Conservation (phyloP, 2,888 invertebrate species). For the Philereme transversata region DNA sequence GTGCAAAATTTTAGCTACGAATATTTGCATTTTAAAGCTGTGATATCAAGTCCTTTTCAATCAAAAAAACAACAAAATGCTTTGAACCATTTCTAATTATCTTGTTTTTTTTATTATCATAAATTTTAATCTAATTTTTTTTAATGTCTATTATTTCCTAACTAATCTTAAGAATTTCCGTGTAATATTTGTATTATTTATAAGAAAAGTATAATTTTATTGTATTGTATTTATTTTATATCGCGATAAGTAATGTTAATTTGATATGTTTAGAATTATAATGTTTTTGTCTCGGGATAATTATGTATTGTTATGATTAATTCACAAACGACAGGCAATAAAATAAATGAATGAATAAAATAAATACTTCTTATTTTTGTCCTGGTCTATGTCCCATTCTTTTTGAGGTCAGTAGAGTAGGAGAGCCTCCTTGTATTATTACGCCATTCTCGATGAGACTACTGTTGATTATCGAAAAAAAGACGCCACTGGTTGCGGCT, state of each 20-base stretch:
- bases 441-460: too few species aligned
- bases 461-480: too few species aligned
- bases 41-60: constrained; percentile 71
- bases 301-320: constrained; percentile 66
- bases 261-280: constrained; percentile 55
- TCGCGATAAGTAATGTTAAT: constrained; percentile 47
- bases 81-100: constrained; percentile 38
- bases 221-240: constrained; percentile 66
- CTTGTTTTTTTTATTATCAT: constrained; percentile 2
- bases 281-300: constrained; percentile 62
- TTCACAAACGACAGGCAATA: constrained; percentile 61
- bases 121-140: constrained; percentile 12
- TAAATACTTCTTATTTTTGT: too few species aligned
- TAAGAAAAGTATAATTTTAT: constrained; percentile 55
- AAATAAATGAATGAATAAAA: constrained; percentile 49
- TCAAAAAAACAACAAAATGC: constrained; percentile 52
- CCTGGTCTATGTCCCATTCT: too few species aligned
- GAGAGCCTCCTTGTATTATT: too few species aligned
- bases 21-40: constrained; percentile 56
- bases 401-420: too few species aligned
- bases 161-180: constrained; percentile 71
- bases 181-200: constrained; percentile 57
- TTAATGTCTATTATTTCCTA: constrained; percentile 53
- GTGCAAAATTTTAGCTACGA: constrained; percentile 43
- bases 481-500: too few species aligned